Conservation (phyloP, 1,140 invertebrate species). For the Dryas iulia region DNA sequence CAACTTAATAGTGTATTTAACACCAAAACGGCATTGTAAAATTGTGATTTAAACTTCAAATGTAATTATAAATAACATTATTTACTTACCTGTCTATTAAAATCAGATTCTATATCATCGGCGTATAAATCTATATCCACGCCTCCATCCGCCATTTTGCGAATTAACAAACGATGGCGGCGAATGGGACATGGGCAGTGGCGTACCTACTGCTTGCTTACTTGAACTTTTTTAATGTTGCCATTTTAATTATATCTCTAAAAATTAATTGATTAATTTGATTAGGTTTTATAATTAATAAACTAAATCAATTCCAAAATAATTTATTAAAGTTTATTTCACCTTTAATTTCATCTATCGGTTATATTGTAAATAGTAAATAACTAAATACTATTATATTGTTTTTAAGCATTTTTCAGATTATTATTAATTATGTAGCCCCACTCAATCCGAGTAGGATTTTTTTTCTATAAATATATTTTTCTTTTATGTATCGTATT, state of each 20-base stretch:
- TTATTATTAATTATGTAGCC: no score
- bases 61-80: neutral
- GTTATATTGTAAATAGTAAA: no score
- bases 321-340: no score
- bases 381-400: no score
- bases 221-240: neutral
- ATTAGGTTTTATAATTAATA: no score
- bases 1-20: neutral
- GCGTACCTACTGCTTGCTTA: neutral
- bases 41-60: neutral
- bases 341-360: no score
- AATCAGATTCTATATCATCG: constrained; percentile 97
- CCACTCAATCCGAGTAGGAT: no score
- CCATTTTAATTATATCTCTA: neutral
- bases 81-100: constrained; percentile 83
- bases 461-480: no score
- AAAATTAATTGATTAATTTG: neutral
- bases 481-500: no score
- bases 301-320: no score
- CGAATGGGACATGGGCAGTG: neutral
- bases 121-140: constrained; percentile 98
- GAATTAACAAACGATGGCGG: constrained; percentile 34
- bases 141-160: constrained; percentile 95
- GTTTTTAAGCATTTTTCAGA: no score
- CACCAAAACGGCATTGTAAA: neutral